Evolutionary conservation across 2,113 vertebrate species (phyloP).

Genomic region (Oncorhynchus clarkii): DNA sequence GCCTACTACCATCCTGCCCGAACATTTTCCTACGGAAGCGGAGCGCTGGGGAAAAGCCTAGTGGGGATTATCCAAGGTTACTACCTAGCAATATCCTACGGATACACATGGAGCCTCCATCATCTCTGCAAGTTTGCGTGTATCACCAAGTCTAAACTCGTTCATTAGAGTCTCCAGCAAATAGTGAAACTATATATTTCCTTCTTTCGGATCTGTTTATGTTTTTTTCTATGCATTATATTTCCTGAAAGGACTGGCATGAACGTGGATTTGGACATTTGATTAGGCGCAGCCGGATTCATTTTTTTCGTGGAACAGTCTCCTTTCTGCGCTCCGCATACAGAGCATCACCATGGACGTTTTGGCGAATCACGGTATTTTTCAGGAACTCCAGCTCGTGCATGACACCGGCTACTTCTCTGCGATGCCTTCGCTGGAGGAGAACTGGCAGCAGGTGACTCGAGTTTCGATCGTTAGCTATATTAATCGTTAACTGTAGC

Average conservation of each 20-base stretch:
- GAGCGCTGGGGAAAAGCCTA: conserved; percentile 50
- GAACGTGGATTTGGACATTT: conserved; percentile 59
- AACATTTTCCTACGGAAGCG: conserved; percentile 43
- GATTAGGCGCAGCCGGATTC: conserved; percentile 44
- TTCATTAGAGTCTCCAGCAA: conserved; percentile 7
- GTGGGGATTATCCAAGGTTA: conserved; percentile 76
- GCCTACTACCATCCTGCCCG: conserved; percentile 36
- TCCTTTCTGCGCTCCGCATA: conserved; percentile 3
- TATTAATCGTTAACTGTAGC: not conserved
- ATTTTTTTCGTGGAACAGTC: conserved; percentile 42
- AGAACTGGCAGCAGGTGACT: conserved; percentile 99
- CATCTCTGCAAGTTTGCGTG: conserved; percentile 68
- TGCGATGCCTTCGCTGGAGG: conserved; percentile 98
- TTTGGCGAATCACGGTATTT: conserved; percentile 99
- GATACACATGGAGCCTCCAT: conserved; percentile 86
- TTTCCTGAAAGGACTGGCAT: conserved; percentile 53
- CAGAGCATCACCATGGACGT: conserved; percentile 92
- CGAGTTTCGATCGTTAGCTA: not conserved
- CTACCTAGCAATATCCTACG: conserved; percentile 72
- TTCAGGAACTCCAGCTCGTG: conserved; percentile 99
- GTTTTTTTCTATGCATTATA: conserved; percentile 32
- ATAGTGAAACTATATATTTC: conserved; percentile 18
- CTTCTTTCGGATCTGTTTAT: not conserved
- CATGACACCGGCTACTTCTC: conserved; percentile 99
- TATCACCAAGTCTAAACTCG: not conserved